These are phyloP conservation scores for Numida meleagris DNA, from an alignment of 2,113 vertebrate genomes.

Conservation along the genomic window DNA sequence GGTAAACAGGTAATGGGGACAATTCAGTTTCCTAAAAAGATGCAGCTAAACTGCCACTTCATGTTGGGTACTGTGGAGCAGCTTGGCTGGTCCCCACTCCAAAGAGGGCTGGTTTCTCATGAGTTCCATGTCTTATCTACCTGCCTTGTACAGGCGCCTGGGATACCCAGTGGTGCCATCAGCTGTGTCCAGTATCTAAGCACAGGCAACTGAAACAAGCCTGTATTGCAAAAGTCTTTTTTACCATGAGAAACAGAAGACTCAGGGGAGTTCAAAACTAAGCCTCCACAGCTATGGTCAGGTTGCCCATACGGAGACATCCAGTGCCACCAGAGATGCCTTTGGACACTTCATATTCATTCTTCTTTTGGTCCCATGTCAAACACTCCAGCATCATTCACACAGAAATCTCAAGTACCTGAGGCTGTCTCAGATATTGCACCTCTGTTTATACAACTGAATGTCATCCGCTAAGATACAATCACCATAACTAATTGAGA, in stretches of 20 bases:
- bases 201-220: not conserved
- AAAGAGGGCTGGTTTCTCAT: not conserved
- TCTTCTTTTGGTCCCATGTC: not conserved
- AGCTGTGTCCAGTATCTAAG: fast-evolving
- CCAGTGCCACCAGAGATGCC: fast-evolving
- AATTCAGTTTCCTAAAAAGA: not conserved
- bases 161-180: not conserved
- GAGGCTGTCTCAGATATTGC: not conserved
- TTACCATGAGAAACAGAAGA: not conserved
- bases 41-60: not conserved
- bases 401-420: not conserved
- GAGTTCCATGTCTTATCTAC: not conserved
- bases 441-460: not conserved
- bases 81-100: not conserved
- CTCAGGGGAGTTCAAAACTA: not conserved
- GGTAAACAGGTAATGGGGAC: not conserved
- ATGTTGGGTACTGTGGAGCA: not conserved
- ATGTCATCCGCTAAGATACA: not conserved
- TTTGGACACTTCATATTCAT: not conserved
- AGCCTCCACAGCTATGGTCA: not conserved
- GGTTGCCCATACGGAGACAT: not conserved
- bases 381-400: not conserved
- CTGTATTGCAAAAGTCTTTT: not conserved
- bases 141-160: not conserved
- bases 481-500: not conserved